phyloP scores from a whole-genome alignment of 2,113 vertebrate species.

The Saguinus midas region DNA sequence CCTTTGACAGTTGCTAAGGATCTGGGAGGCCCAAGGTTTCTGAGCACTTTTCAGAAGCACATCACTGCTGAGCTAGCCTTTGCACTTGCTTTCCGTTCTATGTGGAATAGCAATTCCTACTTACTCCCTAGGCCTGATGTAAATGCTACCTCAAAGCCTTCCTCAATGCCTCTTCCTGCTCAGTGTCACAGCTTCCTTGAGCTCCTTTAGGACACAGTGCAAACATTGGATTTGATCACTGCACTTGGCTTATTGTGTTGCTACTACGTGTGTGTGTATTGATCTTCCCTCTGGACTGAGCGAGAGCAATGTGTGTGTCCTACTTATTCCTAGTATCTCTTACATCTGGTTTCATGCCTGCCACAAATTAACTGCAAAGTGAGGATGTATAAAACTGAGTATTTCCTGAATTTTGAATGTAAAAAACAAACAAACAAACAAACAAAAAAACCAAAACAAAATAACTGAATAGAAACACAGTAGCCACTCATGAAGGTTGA shows the following conservation, averaged over 20 bases:
- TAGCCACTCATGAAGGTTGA: not conserved
- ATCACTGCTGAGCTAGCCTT: not conserved
- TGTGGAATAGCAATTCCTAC: not conserved
- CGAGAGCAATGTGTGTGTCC: rapidly evolving
- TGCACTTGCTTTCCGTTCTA: not conserved
- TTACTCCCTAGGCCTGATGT: not conserved
- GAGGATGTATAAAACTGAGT: not conserved
- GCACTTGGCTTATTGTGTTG: not conserved
- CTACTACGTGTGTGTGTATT: rapidly evolving
- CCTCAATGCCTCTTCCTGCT: rapidly evolving
- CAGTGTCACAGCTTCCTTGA: not conserved
- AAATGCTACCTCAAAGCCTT: not conserved
- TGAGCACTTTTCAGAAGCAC: not conserved
- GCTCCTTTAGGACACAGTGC: not conserved
- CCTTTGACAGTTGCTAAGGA: not conserved
- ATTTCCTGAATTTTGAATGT: too few species aligned
- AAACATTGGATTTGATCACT: not conserved
- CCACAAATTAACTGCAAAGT: not conserved
- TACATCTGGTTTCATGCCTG: not conserved
- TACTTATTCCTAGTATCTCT: not conserved
- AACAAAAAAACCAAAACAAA: too few species aligned
- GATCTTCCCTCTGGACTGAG: not conserved
- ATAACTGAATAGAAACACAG: not conserved
- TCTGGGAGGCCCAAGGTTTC: not conserved
- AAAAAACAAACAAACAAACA: too few species aligned